These are phyloP conservation scores for Platynereis dumerilii DNA, from an alignment of 2,888 invertebrate species.

Conservation along the genomic window DNA sequence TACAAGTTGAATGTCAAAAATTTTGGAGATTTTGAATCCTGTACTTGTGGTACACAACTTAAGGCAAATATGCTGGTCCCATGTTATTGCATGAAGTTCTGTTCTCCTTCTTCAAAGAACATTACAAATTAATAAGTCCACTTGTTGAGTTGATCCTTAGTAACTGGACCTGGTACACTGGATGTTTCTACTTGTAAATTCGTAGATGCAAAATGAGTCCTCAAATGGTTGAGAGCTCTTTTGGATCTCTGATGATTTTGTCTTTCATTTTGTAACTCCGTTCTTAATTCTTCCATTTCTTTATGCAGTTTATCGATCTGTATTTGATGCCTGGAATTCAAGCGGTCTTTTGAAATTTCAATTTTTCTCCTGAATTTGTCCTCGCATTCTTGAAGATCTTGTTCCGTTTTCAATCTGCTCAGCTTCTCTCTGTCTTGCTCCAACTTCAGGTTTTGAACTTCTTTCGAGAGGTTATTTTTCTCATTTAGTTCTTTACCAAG, in stretches of 20 bases:
- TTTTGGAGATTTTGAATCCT: no score
- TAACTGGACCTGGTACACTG: background rate
- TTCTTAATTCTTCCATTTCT: background rate
- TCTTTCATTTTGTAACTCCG: background rate
- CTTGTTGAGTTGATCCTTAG: background rate
- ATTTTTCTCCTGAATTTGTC: background rate
- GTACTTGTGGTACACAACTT: no score
- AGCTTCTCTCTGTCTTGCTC: background rate
- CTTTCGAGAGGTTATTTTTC: background rate
- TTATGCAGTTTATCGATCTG: background rate
- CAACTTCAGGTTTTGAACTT: background rate
- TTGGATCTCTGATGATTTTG: background rate
- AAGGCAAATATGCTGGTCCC: no score
- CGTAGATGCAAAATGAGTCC: background rate
- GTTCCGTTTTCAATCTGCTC: background rate
- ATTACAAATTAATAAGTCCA: background rate
- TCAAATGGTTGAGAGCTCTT: background rate
- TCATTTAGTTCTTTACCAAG: background rate
- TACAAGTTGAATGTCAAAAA: no score
- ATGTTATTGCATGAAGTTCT: no score
- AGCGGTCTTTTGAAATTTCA: background rate
- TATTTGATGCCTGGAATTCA: background rate
- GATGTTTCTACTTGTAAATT: background rate
- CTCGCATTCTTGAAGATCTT: background rate
- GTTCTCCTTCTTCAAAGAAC: no score